phyloP scores from a whole-genome alignment of 2,888 invertebrate genomes.

The Polietes domitor region DNA sequence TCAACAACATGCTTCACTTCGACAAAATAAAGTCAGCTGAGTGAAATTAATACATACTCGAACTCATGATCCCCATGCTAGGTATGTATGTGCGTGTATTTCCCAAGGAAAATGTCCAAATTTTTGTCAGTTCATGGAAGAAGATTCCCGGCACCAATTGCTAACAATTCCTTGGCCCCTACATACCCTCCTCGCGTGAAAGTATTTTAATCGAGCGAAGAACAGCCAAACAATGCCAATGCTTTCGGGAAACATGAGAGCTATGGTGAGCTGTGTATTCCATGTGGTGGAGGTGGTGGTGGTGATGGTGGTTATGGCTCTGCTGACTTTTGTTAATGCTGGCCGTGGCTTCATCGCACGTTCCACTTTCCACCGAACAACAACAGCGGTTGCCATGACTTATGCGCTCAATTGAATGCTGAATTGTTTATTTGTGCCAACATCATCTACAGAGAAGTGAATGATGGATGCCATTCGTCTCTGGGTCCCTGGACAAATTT shows the following conservation, averaged over 20 bases:
- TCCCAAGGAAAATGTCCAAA: background rate
- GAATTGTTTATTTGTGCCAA: background rate
- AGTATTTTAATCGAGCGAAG: no score
- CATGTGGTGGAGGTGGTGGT: background rate
- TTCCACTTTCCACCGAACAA: background rate
- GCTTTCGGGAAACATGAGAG: no score
- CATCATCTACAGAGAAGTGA: background rate
- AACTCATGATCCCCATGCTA: background rate
- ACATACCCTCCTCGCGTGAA: no score
- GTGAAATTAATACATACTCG: background rate
- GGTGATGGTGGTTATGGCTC: background rate
- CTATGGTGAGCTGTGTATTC: no score
- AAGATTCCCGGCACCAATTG: background rate
- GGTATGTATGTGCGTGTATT: no score
- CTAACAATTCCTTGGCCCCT: no score
- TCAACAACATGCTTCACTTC: no score
- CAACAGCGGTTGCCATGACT: conserved; percentile 38
- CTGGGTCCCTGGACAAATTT: background rate
- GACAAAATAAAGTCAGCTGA: no score
- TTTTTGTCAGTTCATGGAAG: background rate
- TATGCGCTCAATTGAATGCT: conserved; percentile 59
- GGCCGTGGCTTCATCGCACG: background rate
- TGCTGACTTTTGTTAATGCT: background rate
- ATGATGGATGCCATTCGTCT: no score
- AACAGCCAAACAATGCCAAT: no score